Evolutionary conservation across 1,140 invertebrate species (phyloP), one percentile per base, ranked within the genome.

Genomic region (Acromyrmex charruanus): DNA sequence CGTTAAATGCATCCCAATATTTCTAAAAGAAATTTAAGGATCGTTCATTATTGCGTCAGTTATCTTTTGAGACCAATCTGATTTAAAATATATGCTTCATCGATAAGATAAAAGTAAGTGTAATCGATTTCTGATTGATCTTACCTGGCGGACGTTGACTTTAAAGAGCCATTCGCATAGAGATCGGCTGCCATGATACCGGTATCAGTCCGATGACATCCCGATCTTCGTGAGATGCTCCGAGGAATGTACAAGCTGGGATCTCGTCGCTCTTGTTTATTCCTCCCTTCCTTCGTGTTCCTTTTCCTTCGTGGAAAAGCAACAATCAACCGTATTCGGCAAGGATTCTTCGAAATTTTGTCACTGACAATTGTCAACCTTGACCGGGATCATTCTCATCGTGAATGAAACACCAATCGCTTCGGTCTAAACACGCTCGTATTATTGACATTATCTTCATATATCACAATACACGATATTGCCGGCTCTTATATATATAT

Each of bases 171-270:
- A 85, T 93, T 93, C n/a, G 91, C 91, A 74, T 88, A 94, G 10
- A 95, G 86, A 89, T 95, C 94, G 49, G 94, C 89, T 75, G 94
- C 93, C 94, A 95, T 94, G 21, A 92, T 87, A 90, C 90, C 69
- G 58, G 18, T 44, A 51, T 21, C 51, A 66, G 5, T n/a, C 53
- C 58, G 1, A 61, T 87, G n/a, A 25, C 89, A 90, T 90, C 35
- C 65, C 63, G 65, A n/a, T 69, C 9, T 66, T 66, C 25, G 14
- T n/a, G 18, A 2, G 21, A 61, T 16, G 10, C 1, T 31, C 44
- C 7, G 25, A 71, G 6, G 21, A 44, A 35, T 72, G 1, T 14
- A 6, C 16, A 5, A 25, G 10, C 18, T n/a, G 21, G 10, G 7
- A 28, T 49, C 77, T 51, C 44, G 61, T 55, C 59, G 21, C 28